Evolutionary conservation across 1,140 invertebrate genomes (phyloP).

Genomic region (Diorhabda elongata): DNA sequence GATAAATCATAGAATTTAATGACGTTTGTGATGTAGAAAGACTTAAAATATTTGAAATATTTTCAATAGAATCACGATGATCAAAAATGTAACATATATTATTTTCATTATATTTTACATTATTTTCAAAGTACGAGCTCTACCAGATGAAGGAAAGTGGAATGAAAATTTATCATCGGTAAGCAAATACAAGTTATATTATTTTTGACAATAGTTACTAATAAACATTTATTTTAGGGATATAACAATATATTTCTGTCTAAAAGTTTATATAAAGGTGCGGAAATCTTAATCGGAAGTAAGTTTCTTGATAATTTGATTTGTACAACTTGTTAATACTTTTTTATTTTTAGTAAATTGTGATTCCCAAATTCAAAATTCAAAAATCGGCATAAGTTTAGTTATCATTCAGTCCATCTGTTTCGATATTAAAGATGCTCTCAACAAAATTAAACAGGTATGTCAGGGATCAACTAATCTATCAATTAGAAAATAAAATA

Average conservation of each 20-base stretch:
- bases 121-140: constrained; percentile 8
- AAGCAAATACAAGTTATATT: constrained; percentile 21
- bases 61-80: neutral
- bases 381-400: constrained; percentile 37
- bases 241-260: constrained; percentile 39
- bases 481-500: too few relatives aligned
- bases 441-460: constrained; percentile 35
- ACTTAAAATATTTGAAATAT: neutral
- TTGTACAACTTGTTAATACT: constrained; percentile 22
- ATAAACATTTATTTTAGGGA: constrained; percentile 33
- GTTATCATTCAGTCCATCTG: constrained; percentile 40
- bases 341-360: constrained; percentile 42
- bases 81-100: neutral
- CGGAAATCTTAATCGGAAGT: constrained; percentile 47
- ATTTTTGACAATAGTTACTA: constrained; percentile 4
- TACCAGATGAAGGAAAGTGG: constrained; percentile 48
- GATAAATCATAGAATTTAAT: too few relatives aligned
- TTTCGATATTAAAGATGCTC: constrained; percentile 37
- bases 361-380: constrained; percentile 30
- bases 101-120: neutral
- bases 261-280: constrained; percentile 47
- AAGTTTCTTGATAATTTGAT: constrained; percentile 27
- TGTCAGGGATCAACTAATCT: constrained; percentile 4
- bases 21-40: neutral
- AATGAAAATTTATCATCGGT: constrained; percentile 42